These are phyloP conservation scores for Laterallus jamaicensis DNA, from an alignment of 2,113 vertebrate genomes.

Conservation along the genomic window DNA sequence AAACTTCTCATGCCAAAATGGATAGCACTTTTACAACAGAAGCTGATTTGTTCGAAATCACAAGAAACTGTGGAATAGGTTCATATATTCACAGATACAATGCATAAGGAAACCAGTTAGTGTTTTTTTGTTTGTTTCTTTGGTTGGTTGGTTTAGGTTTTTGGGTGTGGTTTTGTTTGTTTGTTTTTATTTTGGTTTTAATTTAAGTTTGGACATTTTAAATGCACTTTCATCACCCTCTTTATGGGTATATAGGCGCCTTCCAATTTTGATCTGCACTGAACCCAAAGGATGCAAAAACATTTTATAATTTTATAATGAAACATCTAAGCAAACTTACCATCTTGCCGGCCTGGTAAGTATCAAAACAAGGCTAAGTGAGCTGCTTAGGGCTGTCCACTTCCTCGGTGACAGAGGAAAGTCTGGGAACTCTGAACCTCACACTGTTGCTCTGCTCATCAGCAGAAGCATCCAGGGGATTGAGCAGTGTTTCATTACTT, in stretches of 20 bases:
- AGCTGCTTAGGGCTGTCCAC: not conserved
- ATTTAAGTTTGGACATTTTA: not conserved
- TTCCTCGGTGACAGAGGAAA: not conserved
- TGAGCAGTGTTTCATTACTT: not conserved
- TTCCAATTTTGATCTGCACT: not conserved
- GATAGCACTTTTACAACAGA: not conserved
- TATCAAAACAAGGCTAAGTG: not conserved
- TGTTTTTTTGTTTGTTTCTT: not conserved
- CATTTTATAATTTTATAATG: not conserved
- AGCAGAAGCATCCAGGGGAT: not conserved
- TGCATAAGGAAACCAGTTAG: not conserved
- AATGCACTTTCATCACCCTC: not conserved
- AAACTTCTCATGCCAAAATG: not conserved
- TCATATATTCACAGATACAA: not conserved
- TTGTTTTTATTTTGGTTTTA: not conserved
- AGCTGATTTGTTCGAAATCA: not conserved
- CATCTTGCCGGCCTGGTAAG: not conserved
- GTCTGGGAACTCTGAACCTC: not conserved
- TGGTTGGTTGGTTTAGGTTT: not conserved
- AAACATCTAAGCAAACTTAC: not conserved
- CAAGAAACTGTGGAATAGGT: not conserved
- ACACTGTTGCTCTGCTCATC: not conserved
- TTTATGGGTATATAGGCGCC: not conserved
- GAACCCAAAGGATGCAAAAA: not conserved
- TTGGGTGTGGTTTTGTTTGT: not conserved